Conservation (phyloP, 2,888 invertebrate species). For the Cantharis lateralis region DNA sequence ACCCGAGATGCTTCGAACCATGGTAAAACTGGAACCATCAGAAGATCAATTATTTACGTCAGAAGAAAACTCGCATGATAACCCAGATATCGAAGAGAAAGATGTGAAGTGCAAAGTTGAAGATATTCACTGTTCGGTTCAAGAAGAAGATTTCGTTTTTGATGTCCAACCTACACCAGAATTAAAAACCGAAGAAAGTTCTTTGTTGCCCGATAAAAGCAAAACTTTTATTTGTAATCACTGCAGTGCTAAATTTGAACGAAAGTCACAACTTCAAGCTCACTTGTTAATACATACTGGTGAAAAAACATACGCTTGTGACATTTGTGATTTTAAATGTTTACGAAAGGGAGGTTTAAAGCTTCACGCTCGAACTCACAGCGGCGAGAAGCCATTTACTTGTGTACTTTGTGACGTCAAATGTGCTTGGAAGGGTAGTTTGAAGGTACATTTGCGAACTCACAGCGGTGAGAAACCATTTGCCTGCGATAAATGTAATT, state of each 20-base stretch:
- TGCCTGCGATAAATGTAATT: neutral
- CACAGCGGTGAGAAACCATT: neutral
- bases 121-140: neutral
- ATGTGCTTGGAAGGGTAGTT: neutral
- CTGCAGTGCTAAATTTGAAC: neutral
- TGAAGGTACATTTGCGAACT: neutral
- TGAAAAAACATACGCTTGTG: neutral
- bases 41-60: neutral
- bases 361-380: neutral
- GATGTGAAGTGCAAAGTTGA: neutral
- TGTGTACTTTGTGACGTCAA: neutral
- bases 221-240: neutral
- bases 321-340: neutral
- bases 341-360: neutral
- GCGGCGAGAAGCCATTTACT: neutral
- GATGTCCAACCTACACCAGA: neutral
- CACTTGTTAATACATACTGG: neutral
- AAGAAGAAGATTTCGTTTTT: neutral
- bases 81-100: neutral
- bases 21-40: neutral
- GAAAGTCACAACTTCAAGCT: neutral
- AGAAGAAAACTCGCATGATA: neutral
- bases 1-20: neutral
- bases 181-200: neutral
- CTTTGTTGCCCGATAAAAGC: neutral